These are phyloP conservation scores for Sinelater perroti DNA, from an alignment of 2,888 invertebrate genomes.

Conservation along the genomic window DNA sequence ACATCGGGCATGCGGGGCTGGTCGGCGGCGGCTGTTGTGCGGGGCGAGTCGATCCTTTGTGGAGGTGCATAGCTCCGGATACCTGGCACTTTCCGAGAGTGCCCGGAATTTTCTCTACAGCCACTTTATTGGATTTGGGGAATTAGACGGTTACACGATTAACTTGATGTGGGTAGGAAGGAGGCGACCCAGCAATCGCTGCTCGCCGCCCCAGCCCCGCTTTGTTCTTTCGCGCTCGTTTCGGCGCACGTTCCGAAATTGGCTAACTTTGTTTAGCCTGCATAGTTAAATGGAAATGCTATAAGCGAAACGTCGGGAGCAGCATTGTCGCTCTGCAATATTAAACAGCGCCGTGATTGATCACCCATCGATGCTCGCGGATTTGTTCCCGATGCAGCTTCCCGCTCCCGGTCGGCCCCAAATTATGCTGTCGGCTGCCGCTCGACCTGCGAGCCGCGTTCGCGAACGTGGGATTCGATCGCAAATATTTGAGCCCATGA, in stretches of 20 bases:
- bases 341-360: slow-evolving; percentile 14
- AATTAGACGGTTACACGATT: slow-evolving; percentile 16
- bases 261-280: not conserved
- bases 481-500: slow-evolving; percentile 19
- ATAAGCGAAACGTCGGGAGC: slow-evolving; percentile 4
- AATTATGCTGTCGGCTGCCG: not conserved
- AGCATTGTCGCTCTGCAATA: not conserved
- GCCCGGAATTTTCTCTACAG: not conserved
- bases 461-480: slow-evolving; percentile 13
- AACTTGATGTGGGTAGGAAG: slow-evolving; percentile 5
- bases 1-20: not conserved
- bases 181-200: too few species aligned
- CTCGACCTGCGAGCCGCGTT: not conserved
- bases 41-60: not conserved
- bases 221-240: too few species aligned
- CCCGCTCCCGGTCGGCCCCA: not conserved
- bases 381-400: not conserved
- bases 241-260: too few species aligned
- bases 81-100: slow-evolving; percentile 1
- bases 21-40: not conserved
- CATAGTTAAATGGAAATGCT: not conserved
- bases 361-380: slow-evolving; percentile 1
- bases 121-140: slow-evolving; percentile 8
- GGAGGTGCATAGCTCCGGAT: too few species aligned
- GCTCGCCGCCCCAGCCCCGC: too few species aligned